Evolutionary conservation across 2,888 invertebrate species (phyloP).

Genomic region (Ferdinandea cuprea): DNA sequence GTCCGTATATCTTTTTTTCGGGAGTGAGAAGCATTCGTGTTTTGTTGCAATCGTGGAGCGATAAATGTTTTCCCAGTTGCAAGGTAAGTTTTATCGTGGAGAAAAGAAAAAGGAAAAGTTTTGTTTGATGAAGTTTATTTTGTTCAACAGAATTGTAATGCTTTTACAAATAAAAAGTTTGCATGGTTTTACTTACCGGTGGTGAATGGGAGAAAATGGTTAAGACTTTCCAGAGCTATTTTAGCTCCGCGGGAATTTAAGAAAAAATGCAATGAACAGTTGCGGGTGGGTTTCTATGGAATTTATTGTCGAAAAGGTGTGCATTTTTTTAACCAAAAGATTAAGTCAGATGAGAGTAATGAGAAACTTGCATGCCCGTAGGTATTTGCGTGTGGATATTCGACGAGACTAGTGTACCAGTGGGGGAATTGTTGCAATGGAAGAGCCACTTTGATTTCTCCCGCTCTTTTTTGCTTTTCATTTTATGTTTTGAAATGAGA

Average conservation of each 20-base stretch:
- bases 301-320: too few species aligned
- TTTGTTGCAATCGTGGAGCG: background rate
- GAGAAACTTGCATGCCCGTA: too few species aligned
- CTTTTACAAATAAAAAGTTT: background rate
- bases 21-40: constrained; percentile 13
- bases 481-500: too few species aligned
- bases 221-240: background rate
- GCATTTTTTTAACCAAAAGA: too few species aligned
- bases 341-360: too few species aligned
- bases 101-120: constrained; percentile 14
- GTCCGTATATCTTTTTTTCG: background rate
- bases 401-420: too few species aligned
- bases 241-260: too few species aligned
- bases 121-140: background rate
- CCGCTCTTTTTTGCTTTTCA: too few species aligned
- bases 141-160: constrained; percentile 9
- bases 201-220: background rate
- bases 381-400: too few species aligned
- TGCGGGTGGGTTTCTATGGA: too few species aligned
- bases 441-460: too few species aligned
- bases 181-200: constrained; percentile 7
- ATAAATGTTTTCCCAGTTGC: constrained; percentile 26
- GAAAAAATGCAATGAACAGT: background rate
- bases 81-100: constrained; percentile 1
- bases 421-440: too few species aligned